Evolutionary conservation across 2,888 invertebrate species (phyloP).

Genomic region (Didymodactylos carnosus): DNA sequence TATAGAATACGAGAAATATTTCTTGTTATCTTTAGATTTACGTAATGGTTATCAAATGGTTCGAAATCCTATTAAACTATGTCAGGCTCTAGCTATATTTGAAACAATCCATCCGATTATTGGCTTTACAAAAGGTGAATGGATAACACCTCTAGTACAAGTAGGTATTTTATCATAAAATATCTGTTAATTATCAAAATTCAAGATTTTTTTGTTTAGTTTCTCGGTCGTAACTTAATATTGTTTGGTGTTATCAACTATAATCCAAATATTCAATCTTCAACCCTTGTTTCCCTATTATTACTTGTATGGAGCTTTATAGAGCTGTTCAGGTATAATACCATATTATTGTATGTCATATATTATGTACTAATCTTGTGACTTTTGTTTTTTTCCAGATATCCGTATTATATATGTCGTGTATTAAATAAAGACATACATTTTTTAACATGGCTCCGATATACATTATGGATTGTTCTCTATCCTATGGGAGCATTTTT

Average conservation of each 20-base stretch:
- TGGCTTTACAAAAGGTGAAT: constrained; percentile 61
- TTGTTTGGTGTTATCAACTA: constrained; percentile 61
- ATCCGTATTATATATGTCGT: constrained; percentile 72
- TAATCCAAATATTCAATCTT: constrained; percentile 64
- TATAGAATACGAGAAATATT: not conserved
- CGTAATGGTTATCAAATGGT: constrained; percentile 19
- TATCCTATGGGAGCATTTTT: constrained; percentile 73
- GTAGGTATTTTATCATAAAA: constrained; percentile 22
- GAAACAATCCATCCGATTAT: constrained; percentile 73
- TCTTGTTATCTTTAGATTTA: not conserved
- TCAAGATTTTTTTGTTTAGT: constrained; percentile 27
- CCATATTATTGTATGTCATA: not conserved
- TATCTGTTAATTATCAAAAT: not conserved
- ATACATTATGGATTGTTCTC: constrained; percentile 74
- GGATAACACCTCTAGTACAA: constrained; percentile 54
- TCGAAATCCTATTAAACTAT: constrained; percentile 30
- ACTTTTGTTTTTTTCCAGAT: constrained; percentile 40
- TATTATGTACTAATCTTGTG: not conserved
- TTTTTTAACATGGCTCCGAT: constrained; percentile 69
- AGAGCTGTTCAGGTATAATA: constrained; percentile 55
- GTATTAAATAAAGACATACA: constrained; percentile 52
- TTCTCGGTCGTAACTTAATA: constrained; percentile 54
- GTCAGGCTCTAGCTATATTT: constrained; percentile 59
- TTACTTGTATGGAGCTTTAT: constrained; percentile 60
- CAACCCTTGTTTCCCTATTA: constrained; percentile 68